Percentiles rank a stretch among this genome's conserved stretches.
These are phyloP conservation scores for Glossophaga mutica DNA, from an alignment of 2,797 vertebrate genomes.

Conservation along the genomic window DNA sequence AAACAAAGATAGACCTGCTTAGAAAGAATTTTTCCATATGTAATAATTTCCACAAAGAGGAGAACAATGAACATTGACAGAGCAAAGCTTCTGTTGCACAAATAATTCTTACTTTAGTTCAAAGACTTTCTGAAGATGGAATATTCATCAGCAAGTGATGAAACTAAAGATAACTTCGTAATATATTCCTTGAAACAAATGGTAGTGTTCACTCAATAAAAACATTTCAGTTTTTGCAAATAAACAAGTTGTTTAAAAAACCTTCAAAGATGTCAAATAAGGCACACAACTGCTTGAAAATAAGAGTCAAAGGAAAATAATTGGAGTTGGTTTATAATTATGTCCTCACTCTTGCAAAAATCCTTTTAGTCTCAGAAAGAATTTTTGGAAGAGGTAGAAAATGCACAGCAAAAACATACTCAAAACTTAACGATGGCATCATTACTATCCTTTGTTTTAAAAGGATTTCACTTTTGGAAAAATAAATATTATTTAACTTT, in stretches of 20 bases:
- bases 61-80: not conserved
- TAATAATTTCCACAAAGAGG: slow-evolving; percentile 13
- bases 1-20: slow-evolving; percentile 10
- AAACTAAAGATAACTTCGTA: slow-evolving; percentile 19
- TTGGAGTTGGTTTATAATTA: not conserved
- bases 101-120: slow-evolving; percentile 34
- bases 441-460: not conserved
- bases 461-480: slow-evolving; percentile 1
- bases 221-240: slow-evolving; percentile 2
- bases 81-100: not conserved
- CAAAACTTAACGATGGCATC: not conserved
- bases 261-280: not conserved
- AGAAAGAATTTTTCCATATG: not conserved
- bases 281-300: not conserved
- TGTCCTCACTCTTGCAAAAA: not conserved
- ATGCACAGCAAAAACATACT: not conserved
- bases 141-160: not conserved
- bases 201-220: slow-evolving; percentile 27
- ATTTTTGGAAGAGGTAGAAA: not conserved
- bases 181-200: slow-evolving; percentile 33
- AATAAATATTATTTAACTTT: not conserved
- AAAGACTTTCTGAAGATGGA: slow-evolving; percentile 39
- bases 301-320: not conserved
- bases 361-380: not conserved
- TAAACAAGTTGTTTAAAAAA: not conserved